Evolutionary conservation across 2,113 vertebrate genomes (phyloP).

Genomic region (Cyphomyrus discorhynchus): DNA sequence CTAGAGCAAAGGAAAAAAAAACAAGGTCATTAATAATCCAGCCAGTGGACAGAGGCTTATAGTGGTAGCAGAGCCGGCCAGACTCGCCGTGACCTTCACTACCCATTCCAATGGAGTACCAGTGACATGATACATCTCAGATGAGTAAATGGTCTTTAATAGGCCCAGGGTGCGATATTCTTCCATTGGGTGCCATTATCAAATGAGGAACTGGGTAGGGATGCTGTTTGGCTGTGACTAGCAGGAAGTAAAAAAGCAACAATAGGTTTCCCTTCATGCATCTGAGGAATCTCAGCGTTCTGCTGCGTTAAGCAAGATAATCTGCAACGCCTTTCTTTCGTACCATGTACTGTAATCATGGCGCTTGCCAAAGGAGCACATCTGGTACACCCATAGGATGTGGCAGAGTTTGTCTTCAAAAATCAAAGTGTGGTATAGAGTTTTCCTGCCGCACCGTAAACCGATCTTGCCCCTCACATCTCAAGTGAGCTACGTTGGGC

Average conservation of each 20-base stretch:
- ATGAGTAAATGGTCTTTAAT: neutral
- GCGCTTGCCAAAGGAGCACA: neutral
- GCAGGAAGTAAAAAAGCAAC: neutral
- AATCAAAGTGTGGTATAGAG: neutral
- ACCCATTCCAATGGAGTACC: neutral
- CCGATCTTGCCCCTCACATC: neutral
- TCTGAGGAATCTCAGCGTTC: neutral
- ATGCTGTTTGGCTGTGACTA: neutral
- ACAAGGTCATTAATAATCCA: constrained; percentile 29
- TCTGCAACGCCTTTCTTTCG: neutral
- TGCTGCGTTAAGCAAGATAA: neutral
- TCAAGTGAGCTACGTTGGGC: neutral
- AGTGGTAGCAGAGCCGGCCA: constrained; percentile 4
- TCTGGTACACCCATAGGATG: neutral
- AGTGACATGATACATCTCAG: neutral
- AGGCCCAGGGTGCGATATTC: neutral
- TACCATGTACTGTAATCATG: neutral
- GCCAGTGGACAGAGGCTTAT: neutral
- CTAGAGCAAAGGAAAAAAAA: constrained; percentile 17
- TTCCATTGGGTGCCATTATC: neutral
- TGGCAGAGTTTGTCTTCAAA: neutral
- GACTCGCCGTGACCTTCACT: neutral
- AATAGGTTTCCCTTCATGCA: neutral
- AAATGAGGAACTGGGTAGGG: neutral
- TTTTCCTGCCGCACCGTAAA: neutral